Evolutionary conservation across 2,113 vertebrate species (phyloP).

Genomic region (Bungarus multicinctus): DNA sequence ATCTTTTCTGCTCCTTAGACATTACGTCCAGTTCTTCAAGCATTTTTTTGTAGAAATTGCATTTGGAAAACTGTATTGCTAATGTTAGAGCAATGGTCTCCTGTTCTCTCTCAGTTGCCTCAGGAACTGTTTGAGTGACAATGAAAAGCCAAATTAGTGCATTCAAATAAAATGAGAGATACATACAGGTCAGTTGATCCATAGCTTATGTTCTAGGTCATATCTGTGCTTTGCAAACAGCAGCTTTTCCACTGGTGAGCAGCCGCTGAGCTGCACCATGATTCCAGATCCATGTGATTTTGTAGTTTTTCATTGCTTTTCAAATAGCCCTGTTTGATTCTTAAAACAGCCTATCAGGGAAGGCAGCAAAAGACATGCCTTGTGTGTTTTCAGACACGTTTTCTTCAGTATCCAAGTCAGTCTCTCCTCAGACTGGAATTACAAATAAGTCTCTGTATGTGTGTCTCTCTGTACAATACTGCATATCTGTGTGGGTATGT

Average conservation of each 20-base stretch:
- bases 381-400: background rate
- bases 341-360: background rate
- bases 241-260: background rate
- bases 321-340: background rate
- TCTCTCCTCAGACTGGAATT: background rate
- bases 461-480: background rate
- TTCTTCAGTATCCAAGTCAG: background rate
- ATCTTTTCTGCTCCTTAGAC: constrained; percentile 42
- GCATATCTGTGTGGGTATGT: too few species aligned
- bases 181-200: background rate
- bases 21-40: constrained; percentile 62
- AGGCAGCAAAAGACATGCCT: background rate
- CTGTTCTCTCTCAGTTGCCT: background rate
- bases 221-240: background rate
- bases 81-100: constrained; percentile 52
- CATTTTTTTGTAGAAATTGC: constrained; percentile 44
- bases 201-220: background rate
- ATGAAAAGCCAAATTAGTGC: background rate
- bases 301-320: background rate
- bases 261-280: background rate
- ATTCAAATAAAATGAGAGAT: background rate
- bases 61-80: constrained; percentile 60
- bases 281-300: background rate
- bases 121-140: background rate
- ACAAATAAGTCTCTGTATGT: background rate